Evolutionary conservation across 2,797 vertebrate genomes (phyloP), one percentile per base, ranked within the genome.

Genomic region (Strix occidentalis): DNA sequence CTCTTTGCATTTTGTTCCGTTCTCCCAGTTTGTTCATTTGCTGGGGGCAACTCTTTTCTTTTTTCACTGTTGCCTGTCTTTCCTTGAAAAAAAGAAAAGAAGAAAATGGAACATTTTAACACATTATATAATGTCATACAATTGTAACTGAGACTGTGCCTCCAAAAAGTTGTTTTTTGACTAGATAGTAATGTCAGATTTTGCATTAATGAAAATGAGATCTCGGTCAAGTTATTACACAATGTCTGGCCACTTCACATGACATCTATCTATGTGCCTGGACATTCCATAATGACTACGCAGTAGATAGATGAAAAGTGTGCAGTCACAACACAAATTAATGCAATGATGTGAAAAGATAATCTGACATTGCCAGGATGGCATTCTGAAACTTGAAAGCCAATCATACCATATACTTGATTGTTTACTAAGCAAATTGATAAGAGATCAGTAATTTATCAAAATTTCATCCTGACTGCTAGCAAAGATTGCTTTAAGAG

Each of bases 1-100:
- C 99, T 97, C 99, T 98, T 96, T 99, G 99, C 98, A 99, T 99
- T 97, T 99, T 99, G 87, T 97, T 99, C 79, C 98, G 96, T 79
- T 99, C 98, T 95, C 95, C 97, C 33, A 98, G 97, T 97, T 99
- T 98, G 97, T 99, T 96, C 91, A 98, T 91, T 97, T 98, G 85
- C 97, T 98, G 98, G 7, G 97, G 96, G 48, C 90, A 89, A 85
- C 91, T 92, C 70, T 98, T 99, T 94, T 99, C 99, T 75, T 99
- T 99, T 97, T 98, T 99, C 97, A 99, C 90, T 5, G 99, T 99
- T 18, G 99, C 96, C 97, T 99, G 99, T 76, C 98, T 98, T 95
- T 99, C 99, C 99, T 99, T 97, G 54, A 78, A 86, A 60, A 68
- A 86, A 86, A 86, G 13, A 83, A 90, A 64, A 70, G 53, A 31